phyloP scores from a whole-genome alignment of 1,140 invertebrate species.

The Tetragonula clypearis region DNA sequence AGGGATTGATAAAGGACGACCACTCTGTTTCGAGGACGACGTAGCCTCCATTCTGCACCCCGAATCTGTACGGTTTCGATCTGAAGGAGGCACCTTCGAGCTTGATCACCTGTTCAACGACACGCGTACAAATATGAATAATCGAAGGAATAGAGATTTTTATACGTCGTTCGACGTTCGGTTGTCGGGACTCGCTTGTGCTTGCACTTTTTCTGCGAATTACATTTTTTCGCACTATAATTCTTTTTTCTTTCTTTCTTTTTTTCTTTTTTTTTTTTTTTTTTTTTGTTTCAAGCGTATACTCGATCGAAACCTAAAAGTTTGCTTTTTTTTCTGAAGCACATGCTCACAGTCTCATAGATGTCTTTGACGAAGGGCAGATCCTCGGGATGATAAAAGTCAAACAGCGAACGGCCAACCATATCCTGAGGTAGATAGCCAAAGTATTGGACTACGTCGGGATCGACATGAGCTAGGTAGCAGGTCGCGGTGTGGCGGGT shows the following conservation, averaged over 20 bases:
- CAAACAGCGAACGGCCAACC: slow-evolving; percentile 90
- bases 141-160: neutral
- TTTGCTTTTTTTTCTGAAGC: slow-evolving; percentile 38
- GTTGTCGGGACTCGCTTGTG: slow-evolving; percentile 22
- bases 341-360: slow-evolving; percentile 89
- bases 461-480: slow-evolving; percentile 89
- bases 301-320: slow-evolving; percentile 63
- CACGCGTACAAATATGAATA: slow-evolving; percentile 24
- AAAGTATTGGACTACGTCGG: slow-evolving; percentile 89
- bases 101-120: slow-evolving; percentile 81
- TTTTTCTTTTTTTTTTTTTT: neutral
- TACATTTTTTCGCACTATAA: neutral
- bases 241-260: neutral
- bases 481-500: slow-evolving; percentile 90
- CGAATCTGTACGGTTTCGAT: slow-evolving; percentile 90
- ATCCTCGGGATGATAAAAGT: slow-evolving; percentile 95
- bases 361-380: slow-evolving; percentile 89
- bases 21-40: slow-evolving; percentile 94
- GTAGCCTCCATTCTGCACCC: slow-evolving; percentile 92
- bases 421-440: slow-evolving; percentile 96
- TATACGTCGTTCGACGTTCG: slow-evolving; percentile 14
- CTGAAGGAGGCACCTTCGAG: slow-evolving; percentile 86
- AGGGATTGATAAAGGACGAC: slow-evolving; percentile 97
- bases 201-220: slow-evolving; percentile 10
- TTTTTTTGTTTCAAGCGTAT: slow-evolving; percentile 44